Base-by-base conservation (phyloP, 2,797 vertebrate genomes). In the Zenarchopterus dispar region DNA sequence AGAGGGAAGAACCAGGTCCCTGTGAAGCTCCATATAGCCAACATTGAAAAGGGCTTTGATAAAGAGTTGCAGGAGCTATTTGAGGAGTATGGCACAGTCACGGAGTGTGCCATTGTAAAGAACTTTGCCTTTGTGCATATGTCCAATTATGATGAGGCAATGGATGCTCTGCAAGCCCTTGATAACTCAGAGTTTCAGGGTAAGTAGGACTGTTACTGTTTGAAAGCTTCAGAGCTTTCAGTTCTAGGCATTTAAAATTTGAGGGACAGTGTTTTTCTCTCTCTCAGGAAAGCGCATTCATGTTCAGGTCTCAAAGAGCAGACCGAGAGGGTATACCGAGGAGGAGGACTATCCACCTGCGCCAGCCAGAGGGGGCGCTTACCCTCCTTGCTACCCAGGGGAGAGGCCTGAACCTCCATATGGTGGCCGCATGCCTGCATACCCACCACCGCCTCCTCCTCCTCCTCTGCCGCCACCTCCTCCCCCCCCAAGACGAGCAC, bases 301-400 rank as follows among this genome's bases (percentile, higher is more conserved):
- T 23, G 96, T 98, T 86, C 97, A 98, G 84, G 83, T 98, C 68
- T 98, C 97, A 67, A 98, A 96, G 78, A 98, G 97, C 84, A 93
- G 95, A 63, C 95, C 96, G 28, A 91, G 95, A 84, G 95, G 94
- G 65, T 88, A 62, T 9, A 61, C 28, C 0, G 59, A 61, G 48
- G 95, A 95, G 88, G 95, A 96, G 75, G 94, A 80, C 1, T 93
- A 91, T 62, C 90, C 85, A 1, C 87, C 83, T 48, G 90, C 87
- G 0, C 88, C 90, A 6, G 80, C 76, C 26, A 84, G 91, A 69
- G 91, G 84, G 23, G 86, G 81, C 33, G 93, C 87, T 73, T 94
- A 84, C 79, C 84, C 87, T 24, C 92, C 92, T 8, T 87, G 18
- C 24, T 92, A 70, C 59, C 91, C 88, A 7, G 84, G 67, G 13